Percentiles rank a stretch among this genome's conserved stretches.
Evolutionary conservation across 2,113 vertebrate genomes (phyloP).

Genomic region (Cranoglanis bouderius): DNA sequence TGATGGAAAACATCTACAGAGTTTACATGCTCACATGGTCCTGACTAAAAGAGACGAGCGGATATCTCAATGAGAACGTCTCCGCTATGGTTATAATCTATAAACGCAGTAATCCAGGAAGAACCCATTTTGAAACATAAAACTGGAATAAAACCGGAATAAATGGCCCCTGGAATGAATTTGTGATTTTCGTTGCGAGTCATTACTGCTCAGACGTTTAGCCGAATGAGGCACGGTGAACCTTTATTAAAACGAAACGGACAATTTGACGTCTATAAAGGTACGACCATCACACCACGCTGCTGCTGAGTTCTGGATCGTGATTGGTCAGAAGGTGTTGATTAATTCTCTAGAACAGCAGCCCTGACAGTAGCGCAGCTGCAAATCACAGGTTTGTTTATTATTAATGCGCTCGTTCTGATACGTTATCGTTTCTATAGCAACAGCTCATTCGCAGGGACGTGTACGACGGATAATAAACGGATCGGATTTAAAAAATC

Average conservation of each 20-base stretch:
- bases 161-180: constrained; percentile 4
- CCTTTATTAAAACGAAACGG: no score
- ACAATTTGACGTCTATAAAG: not conserved
- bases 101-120: not conserved
- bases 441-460: not conserved
- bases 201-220: not conserved
- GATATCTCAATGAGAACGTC: no score
- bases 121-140: not conserved
- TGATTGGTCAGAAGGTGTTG: not conserved
- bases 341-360: not conserved
- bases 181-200: not conserved
- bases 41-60: no score
- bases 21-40: no score
- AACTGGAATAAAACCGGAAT: no score
- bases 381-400: no score
- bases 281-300: not conserved
- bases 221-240: not conserved
- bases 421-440: not conserved
- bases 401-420: not conserved
- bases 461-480: not conserved
- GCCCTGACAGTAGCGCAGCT: not conserved
- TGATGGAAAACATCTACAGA: no score
- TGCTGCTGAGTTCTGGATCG: not conserved
- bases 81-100: not conserved
- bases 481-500: no score